Conservation (phyloP, 2,113 vertebrate genomes). For the Periophthalmodon schlosseri region DNA sequence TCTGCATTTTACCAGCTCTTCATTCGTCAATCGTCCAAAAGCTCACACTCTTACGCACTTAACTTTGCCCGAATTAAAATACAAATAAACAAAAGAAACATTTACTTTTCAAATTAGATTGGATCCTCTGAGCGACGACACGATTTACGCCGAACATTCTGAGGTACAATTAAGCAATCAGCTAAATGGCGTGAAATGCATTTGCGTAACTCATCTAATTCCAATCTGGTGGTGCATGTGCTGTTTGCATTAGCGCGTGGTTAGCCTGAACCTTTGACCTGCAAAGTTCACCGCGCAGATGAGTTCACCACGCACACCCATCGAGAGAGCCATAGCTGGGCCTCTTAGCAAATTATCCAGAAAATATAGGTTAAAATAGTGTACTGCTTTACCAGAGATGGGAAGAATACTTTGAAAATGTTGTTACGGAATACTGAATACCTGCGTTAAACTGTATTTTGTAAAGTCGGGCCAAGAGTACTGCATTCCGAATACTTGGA, state of each 20-base stretch:
- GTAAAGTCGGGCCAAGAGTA: no score
- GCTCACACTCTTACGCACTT: background rate
- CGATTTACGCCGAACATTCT: background rate
- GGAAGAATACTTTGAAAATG: no score
- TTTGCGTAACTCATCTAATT: conserved; percentile 23
- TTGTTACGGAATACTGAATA: no score
- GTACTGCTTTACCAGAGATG: no score
- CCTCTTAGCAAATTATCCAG: conserved; percentile 10
- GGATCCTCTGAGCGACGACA: background rate
- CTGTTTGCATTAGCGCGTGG: conserved; percentile 45
- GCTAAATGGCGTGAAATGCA: conserved; percentile 4
- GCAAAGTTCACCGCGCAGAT: conserved; percentile 43
- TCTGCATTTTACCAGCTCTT: background rate
- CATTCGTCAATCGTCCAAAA: background rate
- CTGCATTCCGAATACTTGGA: no score
- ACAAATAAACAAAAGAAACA: background rate
- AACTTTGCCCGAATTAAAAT: background rate
- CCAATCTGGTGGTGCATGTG: conserved; percentile 5
- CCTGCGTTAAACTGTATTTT: no score
- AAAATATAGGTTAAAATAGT: background rate
- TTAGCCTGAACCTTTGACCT: conserved; percentile 41
- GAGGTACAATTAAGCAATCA: conserved; percentile 4
- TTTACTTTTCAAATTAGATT: background rate
- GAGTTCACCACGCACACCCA: background rate
- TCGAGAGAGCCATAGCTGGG: background rate